Base-by-base conservation (phyloP, 2,797 vertebrate species). In the Heterohyrax brucei region DNA sequence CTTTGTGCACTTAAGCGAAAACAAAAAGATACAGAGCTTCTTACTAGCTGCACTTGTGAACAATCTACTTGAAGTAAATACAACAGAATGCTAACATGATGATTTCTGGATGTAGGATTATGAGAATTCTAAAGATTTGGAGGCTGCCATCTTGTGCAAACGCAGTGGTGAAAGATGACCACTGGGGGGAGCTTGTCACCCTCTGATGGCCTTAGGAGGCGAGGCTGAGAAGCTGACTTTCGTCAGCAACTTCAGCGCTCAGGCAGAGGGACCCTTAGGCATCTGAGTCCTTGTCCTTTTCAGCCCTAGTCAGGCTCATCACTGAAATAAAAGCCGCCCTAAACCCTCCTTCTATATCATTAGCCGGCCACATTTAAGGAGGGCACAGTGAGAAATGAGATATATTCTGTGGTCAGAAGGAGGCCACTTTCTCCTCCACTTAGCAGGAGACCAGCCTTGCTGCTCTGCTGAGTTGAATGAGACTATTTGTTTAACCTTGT, bases 131-230 rank as follows among this genome's bases (percentile, higher is more conserved):
- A 16, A 28, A 30, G 5, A 21, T 76, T 46, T 7, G 2, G 28
- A 22, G 0, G 26, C 56, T 4, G 59, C 50, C 0, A 1, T 66
- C 10, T 28, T 13, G 75, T 5, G 13, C 18, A 10, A 48, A 4
- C 72, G 92, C 94, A 56, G 77, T 90, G 64, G 16, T 76, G 84
- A 10, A 44, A 19, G 0, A 0, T 0, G 46, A 44, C 95, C 96
- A 95, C 97, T 39, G 0, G 79, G 59, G 13, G 96, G 95, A 61
- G 97, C 93, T 91, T 19, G 92, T n/a, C 53, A 22, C 90, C 73
- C 59, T 76, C 80, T n/a, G n/a, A 96, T 94, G 59, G 21, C 39
- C 46, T 70, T 14, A 56, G 10, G 59, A 64, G 28, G 33, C 24
- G 0, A 28, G 0, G 21, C 16, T 0, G 3, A 22, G 26, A 7